Evolutionary conservation across 1,140 invertebrate genomes (phyloP).

Genomic region (Orchestia grillus): DNA sequence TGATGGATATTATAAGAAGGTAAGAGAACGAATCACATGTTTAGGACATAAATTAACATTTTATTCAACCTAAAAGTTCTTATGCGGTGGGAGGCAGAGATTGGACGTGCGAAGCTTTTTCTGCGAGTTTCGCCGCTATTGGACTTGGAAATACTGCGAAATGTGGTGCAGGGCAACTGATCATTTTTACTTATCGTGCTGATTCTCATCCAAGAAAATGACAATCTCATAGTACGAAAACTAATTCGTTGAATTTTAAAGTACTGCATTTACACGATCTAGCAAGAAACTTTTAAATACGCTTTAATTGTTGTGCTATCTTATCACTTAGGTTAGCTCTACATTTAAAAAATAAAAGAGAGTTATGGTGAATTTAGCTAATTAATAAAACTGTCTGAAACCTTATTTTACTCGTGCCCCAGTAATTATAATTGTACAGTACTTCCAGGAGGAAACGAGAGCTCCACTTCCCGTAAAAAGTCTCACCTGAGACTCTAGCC

Average conservation of each 20-base stretch:
- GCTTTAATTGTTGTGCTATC: background rate
- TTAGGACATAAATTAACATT: no score
- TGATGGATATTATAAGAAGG: no score
- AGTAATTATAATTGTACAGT: background rate
- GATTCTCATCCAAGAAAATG: no score
- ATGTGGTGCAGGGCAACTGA: no score
- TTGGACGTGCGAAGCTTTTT: no score
- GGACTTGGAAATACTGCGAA: no score
- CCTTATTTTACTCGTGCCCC: background rate
- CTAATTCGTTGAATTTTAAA: background rate
- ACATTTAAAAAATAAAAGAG: background rate
- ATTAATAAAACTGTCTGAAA: background rate
- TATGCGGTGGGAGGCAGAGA: no score
- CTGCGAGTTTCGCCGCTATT: no score
- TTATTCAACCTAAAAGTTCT: no score
- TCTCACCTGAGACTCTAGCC: background rate
- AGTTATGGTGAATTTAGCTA: background rate
- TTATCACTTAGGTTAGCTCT: background rate
- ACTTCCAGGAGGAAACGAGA: background rate
- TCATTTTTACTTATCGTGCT: no score
- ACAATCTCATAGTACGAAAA: no score
- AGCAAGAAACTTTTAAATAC: background rate
- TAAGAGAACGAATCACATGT: no score
- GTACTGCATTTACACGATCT: background rate
- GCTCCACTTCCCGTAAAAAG: background rate